Base-by-base conservation (phyloP, 1,140 invertebrate species). In the Cydia splendana region DNA sequence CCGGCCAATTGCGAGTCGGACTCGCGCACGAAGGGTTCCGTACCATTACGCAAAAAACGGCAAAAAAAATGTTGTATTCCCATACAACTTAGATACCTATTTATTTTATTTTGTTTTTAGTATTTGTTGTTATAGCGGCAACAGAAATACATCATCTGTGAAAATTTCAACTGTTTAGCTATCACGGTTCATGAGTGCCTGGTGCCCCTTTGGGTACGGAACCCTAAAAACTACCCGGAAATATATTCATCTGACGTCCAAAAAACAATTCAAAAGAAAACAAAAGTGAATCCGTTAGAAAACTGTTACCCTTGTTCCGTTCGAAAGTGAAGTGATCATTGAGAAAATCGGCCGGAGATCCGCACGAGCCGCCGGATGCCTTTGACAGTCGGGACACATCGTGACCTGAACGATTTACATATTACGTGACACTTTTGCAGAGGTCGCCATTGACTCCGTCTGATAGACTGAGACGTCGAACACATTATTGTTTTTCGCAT, bases 321-420 rank as follows among this genome's bases (percentile, higher is more conserved):
- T 79, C 75, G 81, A 87, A 87, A 87, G 86, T 85, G 81, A 86
- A 87, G 86, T 81, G 77, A 87, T 89, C 87, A 88, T 87, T 85
- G 83, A 81, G 81, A 88, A 84, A 90, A 90, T 87, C 86, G 85
- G 79, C 80, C 67, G 48, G 77, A 86, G 86, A 88, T 88, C 80
- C 85, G 84, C 85, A 79, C 81, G 82, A 83, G 76, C 77, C 82
- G 80, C 79, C 86, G 84, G 85, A 82, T 91, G 90, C 78, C 82
- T 88, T 92, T 91, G 90, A 91, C 89, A 92, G 88, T 91, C 89
- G 87, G 85, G 86, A 88, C 90, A 89, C 91, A 93, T 90, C 87
- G 85, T 87, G 87, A 87, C 90, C 90, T 91, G 85, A 91, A 89
- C 91, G 89, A 92, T 93, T 93, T 93, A 93, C 89, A 93, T 93